Base-by-base conservation (phyloP, 2,113 vertebrate genomes). In the Myocastor coypus region DNA sequence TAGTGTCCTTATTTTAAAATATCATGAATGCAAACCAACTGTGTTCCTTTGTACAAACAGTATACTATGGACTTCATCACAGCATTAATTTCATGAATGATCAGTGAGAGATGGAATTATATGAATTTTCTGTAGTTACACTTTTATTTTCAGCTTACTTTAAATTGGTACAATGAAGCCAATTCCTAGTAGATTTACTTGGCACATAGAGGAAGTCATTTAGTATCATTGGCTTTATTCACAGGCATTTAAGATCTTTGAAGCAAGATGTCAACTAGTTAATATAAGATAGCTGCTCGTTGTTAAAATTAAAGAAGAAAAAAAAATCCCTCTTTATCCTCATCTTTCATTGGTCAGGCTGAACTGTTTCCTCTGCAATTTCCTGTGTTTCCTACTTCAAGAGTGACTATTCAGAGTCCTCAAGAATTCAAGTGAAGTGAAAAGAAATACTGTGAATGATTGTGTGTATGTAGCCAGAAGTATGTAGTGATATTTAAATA, bases 1-100 rank as follows among this genome's bases (percentile, higher is more conserved):
- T 14, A 26, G 52, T 52, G 83, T 94, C 42, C 19, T 96, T 90
- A 71, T 83, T 94, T 95, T 75, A 71, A 91, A 87, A 90, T 87
- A 80, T 50, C 55, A 63, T 66, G 28, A 87, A 22, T n/a, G 26
- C 12, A 11, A 90, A 63, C 73, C 13, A 85, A 50, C 7, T 57
- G 1, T 66, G 90, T 87, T 40, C 24, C 42, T 75, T 90, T 83
- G 8, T 84, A 1, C 34, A 57, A n/a, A 20, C 4, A 93, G 10
- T 19, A 17, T 64, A 85, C 46, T 66, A 19, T 8, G 22, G 50
- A 4, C 66, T 32, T 96, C 17, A 50, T 6, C 88, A n/a, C 14
- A 66, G 22, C 16, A 2, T 1, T 17, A 28, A 71, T 46, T 87
- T 50, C 82, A 0, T 30, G 40, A 64, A 0, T 75, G 30, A 66